Evolutionary conservation across 2,888 invertebrate genomes (phyloP).

Genomic region (Apodemia mormo): DNA sequence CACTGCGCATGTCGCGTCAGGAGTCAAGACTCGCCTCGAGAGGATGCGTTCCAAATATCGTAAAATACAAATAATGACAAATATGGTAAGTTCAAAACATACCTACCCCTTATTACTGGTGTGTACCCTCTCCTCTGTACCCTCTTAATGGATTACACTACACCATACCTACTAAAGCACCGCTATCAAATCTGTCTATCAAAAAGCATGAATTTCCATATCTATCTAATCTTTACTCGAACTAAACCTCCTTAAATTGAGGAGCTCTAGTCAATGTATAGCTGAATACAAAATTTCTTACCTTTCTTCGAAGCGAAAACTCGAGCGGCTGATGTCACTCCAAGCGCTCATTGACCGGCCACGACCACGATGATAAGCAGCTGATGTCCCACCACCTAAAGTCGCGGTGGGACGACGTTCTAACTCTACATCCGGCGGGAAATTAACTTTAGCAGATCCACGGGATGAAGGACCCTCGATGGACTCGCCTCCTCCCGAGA

Average conservation of each 20-base stretch:
- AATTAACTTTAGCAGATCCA: constrained; percentile 84
- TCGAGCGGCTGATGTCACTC: constrained; percentile 93
- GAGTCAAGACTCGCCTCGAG: constrained; percentile 26
- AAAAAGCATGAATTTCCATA: constrained; percentile 13
- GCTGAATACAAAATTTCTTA: constrained; percentile 49
- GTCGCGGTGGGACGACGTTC: constrained; percentile 72
- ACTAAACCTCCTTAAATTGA: neutral
- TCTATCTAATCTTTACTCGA: neutral
- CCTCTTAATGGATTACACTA: neutral
- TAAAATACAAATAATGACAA: constrained; percentile 28
- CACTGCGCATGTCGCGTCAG: constrained; percentile 37
- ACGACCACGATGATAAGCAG: constrained; percentile 77
- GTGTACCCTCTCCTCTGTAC: constrained; percentile 21
- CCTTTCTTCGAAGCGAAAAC: constrained; percentile 91
- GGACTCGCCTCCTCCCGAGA: constrained; percentile 60
- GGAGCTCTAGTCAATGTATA: neutral
- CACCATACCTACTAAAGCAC: constrained; percentile 7
- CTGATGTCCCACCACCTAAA: constrained; percentile 51
- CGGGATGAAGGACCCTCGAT: constrained; percentile 69
- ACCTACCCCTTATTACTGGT: constrained; percentile 28
- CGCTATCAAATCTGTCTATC: constrained; percentile 1
- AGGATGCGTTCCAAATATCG: constrained; percentile 34
- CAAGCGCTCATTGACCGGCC: constrained; percentile 92
- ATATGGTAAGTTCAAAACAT: constrained; percentile 36
- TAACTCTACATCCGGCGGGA: constrained; percentile 81